phyloP scores from a whole-genome alignment of 2,888 invertebrate genomes.

The Charanyca ferruginea region DNA sequence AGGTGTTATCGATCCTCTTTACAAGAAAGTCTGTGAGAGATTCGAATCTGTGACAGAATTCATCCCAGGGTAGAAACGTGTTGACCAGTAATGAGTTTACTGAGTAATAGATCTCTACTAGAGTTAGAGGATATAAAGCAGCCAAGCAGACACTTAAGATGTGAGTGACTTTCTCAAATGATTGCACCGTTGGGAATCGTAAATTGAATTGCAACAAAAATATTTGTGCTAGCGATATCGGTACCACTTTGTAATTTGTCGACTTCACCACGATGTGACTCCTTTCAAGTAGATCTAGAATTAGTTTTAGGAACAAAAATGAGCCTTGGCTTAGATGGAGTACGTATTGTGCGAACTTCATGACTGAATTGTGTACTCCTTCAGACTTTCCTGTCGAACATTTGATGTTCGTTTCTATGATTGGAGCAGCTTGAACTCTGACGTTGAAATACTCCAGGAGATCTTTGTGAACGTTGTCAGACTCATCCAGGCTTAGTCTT shows the following conservation, averaged over 20 bases:
- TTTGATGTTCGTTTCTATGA: slow-evolving; percentile 96
- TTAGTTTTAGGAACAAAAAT: slow-evolving; percentile 97
- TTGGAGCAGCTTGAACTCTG: slow-evolving; percentile 94
- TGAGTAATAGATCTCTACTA: slow-evolving; percentile 98
- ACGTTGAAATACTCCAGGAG: slow-evolving; percentile 96
- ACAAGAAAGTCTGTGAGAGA: slow-evolving; percentile 96
- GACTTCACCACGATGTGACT: slow-evolving; percentile 98
- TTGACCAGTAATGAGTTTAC: slow-evolving; percentile 96
- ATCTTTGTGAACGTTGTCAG: slow-evolving; percentile 96
- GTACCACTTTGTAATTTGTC: slow-evolving; percentile 97
- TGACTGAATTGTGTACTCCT: slow-evolving; percentile 92
- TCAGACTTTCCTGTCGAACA: slow-evolving; percentile 93
- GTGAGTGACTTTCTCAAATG: slow-evolving; percentile 97
- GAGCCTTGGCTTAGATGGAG: slow-evolving; percentile 96
- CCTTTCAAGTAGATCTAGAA: slow-evolving; percentile 97
- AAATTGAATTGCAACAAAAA: slow-evolving; percentile 98
- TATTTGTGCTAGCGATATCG: slow-evolving; percentile 96
- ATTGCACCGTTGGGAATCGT: slow-evolving; percentile 96
- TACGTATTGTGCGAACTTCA: slow-evolving; percentile 96
- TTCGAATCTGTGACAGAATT: slow-evolving; percentile 97
- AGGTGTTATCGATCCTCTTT: slow-evolving; percentile 97
- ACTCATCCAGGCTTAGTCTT: slow-evolving; percentile 94
- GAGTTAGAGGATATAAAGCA: slow-evolving; percentile 96
- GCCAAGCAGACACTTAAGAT: slow-evolving; percentile 97
- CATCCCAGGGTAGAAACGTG: slow-evolving; percentile 96